Conservation (phyloP, 2,888 invertebrate genomes). For the Bedellia somnulentella region DNA sequence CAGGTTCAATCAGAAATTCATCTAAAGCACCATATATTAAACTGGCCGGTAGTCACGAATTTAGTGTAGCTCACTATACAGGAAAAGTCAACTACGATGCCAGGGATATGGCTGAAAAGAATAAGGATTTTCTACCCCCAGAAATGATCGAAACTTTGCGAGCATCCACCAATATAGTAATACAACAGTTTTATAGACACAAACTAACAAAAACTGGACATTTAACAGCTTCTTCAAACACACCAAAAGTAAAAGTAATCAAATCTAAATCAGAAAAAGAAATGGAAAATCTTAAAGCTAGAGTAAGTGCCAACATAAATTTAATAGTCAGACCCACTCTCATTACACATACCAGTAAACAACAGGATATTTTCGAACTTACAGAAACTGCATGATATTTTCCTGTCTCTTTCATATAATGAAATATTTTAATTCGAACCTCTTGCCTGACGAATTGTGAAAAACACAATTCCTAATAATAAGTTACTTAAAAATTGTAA, state of each 20-base stretch:
- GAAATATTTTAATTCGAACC: no score
- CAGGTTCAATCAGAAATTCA: slow-evolving; percentile 60
- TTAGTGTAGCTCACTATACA: slow-evolving; percentile 87
- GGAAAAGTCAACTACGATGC: slow-evolving; percentile 86
- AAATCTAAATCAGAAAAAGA: slow-evolving; percentile 48
- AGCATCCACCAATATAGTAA: slow-evolving; percentile 67
- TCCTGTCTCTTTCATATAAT: no score
- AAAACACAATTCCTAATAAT: no score
- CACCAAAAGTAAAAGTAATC: slow-evolving; percentile 25
- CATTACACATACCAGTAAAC: no score
- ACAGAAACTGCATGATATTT: no score
- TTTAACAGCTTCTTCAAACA: slow-evolving; percentile 61
- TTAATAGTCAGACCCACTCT: no score
- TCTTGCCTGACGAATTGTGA: no score
- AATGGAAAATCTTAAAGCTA: slow-evolving; percentile 45
- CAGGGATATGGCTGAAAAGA: slow-evolving; percentile 82
- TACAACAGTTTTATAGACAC: slow-evolving; percentile 80
- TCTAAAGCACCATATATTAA: slow-evolving; percentile 58
- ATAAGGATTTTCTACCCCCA: slow-evolving; percentile 87
- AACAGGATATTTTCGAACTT: no score
- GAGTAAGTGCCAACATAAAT: slow-evolving; percentile 30
- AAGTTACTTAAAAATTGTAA: no score
- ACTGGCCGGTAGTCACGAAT: slow-evolving; percentile 65
- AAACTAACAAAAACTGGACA: slow-evolving; percentile 87
- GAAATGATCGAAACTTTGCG: slow-evolving; percentile 88